phyloP scores from a whole-genome alignment of 2,888 invertebrate genomes.

The Biston betularia region DNA sequence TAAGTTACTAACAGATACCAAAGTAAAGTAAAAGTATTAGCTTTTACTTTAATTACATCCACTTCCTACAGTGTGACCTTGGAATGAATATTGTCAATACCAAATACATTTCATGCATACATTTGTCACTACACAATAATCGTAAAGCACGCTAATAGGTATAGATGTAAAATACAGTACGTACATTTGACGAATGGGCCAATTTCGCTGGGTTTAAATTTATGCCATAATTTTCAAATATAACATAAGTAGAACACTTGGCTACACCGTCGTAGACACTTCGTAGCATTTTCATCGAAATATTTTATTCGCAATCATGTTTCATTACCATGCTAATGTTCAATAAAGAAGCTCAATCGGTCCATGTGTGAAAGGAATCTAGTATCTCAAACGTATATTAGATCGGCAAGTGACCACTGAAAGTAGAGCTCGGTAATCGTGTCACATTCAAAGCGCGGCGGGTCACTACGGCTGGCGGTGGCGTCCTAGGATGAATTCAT shows the following conservation, averaged over 20 bases:
- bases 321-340: background rate
- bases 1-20: background rate
- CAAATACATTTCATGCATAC: too few species aligned
- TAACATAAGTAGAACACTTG: too few species aligned
- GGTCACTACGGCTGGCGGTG: background rate
- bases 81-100: too few species aligned
- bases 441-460: background rate
- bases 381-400: slow-evolving; percentile 12
- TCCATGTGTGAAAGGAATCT: slow-evolving; percentile 31
- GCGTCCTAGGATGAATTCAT: slow-evolving; percentile 33
- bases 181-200: too few species aligned
- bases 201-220: too few species aligned
- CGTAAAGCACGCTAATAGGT: too few species aligned
- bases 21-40: too few species aligned
- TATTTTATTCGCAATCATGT: background rate
- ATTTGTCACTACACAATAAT: too few species aligned
- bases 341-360: slow-evolving; percentile 1
- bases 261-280: background rate
- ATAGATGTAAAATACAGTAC: too few species aligned
- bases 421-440: background rate
- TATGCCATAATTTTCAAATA: too few species aligned
- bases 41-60: background rate
- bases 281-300: background rate
- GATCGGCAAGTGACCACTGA: background rate
- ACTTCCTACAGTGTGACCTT: too few species aligned